A percentile compares a stretch with the other conserved stretches of the same genome.
Conservation (phyloP, 2,797 vertebrate genomes). For the Galago senegalensis region DNA sequence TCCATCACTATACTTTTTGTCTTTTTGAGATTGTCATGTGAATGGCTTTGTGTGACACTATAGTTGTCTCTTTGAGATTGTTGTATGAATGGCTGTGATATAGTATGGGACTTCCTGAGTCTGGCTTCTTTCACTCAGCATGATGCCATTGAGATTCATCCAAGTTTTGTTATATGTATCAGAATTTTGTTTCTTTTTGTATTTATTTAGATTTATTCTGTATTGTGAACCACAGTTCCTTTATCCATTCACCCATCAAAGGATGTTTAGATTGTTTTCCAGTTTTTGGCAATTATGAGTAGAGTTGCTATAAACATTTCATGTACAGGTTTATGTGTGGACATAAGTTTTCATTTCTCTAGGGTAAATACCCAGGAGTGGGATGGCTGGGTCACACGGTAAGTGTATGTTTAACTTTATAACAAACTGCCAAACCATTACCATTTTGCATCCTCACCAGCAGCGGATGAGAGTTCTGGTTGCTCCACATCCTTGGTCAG, state of each 20-base stretch:
- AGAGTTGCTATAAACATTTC: neutral
- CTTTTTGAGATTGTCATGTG: neutral
- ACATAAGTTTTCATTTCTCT: slow-evolving; percentile 51
- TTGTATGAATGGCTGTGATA: neutral
- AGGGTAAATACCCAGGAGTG: slow-evolving; percentile 38
- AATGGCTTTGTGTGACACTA: neutral
- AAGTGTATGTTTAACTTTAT: neutral
- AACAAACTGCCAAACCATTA: neutral
- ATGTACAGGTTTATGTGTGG: slow-evolving; percentile 6
- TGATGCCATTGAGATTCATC: neutral
- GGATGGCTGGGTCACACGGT: slow-evolving; percentile 52
- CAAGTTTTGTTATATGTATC: neutral
- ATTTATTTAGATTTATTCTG: neutral
- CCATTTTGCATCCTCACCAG: neutral
- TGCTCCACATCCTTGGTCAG: neutral
- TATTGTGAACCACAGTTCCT: neutral
- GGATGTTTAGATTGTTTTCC: neutral
- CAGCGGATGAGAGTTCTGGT: neutral
- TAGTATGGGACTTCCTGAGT: neutral
- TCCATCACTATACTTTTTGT: accelerated
- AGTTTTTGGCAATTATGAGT: neutral
- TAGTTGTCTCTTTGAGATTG: neutral
- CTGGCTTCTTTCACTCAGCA: neutral
- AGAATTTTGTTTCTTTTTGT: neutral
- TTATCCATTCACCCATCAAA: neutral